A percentile compares a stretch with the other conserved stretches of the same genome.
phyloP scores from a whole-genome alignment of 2,888 invertebrate genomes.

The Fabriciana adippe region DNA sequence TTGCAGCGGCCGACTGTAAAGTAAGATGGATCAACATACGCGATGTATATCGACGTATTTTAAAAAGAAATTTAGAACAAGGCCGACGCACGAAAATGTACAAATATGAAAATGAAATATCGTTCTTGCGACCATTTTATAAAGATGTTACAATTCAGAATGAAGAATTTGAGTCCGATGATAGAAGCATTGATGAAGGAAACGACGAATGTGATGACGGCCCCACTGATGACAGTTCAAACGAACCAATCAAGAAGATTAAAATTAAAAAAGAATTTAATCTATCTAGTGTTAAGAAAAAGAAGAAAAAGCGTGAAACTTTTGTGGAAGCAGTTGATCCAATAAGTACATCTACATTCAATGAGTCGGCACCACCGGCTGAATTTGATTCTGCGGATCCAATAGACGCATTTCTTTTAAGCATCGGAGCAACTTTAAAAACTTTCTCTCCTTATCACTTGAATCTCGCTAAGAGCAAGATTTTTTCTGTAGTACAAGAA shows the following conservation, averaged over 20 bases:
- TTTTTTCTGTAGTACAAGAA: slow-evolving; percentile 73
- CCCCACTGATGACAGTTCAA: slow-evolving; percentile 46
- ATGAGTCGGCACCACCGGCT: slow-evolving; percentile 44
- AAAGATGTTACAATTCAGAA: slow-evolving; percentile 55
- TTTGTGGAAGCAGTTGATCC: slow-evolving; percentile 46
- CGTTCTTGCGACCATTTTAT: slow-evolving; percentile 66
- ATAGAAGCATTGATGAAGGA: slow-evolving; percentile 46
- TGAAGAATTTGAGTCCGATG: slow-evolving; percentile 47
- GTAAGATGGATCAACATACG: slow-evolving; percentile 74
- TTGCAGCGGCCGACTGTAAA: slow-evolving; percentile 71
- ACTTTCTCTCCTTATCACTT: slow-evolving; percentile 72
- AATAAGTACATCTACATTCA: slow-evolving; percentile 42
- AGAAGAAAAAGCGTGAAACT: slow-evolving; percentile 40
- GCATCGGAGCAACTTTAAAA: slow-evolving; percentile 70
- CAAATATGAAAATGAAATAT: slow-evolving; percentile 66
- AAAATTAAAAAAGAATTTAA: slow-evolving; percentile 43
- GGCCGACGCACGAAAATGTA: slow-evolving; percentile 53
- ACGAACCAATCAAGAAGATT: slow-evolving; percentile 46
- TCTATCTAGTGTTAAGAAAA: slow-evolving; percentile 46
- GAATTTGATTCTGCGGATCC: slow-evolving; percentile 66
- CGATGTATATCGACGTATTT: slow-evolving; percentile 68
- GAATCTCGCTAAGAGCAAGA: slow-evolving; percentile 74
- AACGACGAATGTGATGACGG: slow-evolving; percentile 48
- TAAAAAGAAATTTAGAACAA: slow-evolving; percentile 53
- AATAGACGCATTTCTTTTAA: slow-evolving; percentile 69